Percentiles rank a stretch among this genome's conserved stretches.
Evolutionary conservation across 2,888 invertebrate genomes (phyloP).

Genomic region (Chaitophorus viminalis): DNA sequence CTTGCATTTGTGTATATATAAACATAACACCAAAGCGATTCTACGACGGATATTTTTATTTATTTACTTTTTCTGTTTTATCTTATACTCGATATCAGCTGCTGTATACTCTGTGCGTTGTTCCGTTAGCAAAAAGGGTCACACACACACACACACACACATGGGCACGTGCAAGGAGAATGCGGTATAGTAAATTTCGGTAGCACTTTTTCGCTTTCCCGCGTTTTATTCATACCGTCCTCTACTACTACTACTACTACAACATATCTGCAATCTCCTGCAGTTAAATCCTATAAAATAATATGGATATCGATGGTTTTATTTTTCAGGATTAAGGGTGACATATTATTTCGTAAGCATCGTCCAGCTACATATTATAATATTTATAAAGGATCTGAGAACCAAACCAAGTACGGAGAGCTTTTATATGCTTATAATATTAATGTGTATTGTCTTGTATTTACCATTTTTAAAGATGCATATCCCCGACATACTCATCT

Average conservation of each 20-base stretch:
- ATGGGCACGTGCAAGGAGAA: too few species aligned
- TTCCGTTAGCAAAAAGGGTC: conserved; percentile 35
- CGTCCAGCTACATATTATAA: too few species aligned
- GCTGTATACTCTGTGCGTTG: conserved; percentile 16
- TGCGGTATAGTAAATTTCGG: neutral
- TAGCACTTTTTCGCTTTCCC: neutral
- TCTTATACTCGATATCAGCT: conserved; percentile 35
- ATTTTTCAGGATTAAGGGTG: conserved; percentile 22
- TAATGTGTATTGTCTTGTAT: too few species aligned
- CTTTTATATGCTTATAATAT: too few species aligned
- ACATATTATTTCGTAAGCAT: too few species aligned
- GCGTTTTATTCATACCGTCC: neutral
- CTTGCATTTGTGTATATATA: too few species aligned
- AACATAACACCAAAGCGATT: conserved; percentile 34
- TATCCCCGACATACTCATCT: too few species aligned
- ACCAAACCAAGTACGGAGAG: neutral
- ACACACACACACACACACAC: neutral
- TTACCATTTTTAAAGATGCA: too few species aligned
- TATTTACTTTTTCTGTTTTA: conserved; percentile 6
- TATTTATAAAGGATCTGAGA: too few species aligned
- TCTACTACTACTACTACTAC: neutral
- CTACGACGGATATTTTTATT: conserved; percentile 2
- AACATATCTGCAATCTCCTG: conserved; percentile 43
- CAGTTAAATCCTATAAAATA: conserved; percentile 30
- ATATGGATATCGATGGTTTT: conserved; percentile 20